A percentile compares a stretch with the other conserved stretches of the same genome.
phyloP scores from a whole-genome alignment of 2,113 vertebrate species.

The Odocoileus hemionus region DNA sequence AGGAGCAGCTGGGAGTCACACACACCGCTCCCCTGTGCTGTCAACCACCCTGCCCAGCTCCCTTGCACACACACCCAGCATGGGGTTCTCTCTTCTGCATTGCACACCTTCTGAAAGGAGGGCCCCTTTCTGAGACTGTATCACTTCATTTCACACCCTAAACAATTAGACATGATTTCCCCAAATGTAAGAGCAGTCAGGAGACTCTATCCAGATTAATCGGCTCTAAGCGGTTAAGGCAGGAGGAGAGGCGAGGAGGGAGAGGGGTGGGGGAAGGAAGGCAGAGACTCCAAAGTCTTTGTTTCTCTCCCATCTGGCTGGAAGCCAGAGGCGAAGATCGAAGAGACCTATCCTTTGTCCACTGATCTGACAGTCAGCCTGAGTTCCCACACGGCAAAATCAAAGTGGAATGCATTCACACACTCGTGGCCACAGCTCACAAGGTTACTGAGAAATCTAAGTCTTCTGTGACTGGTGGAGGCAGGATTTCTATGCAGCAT shows the following conservation, averaged over 20 bases:
- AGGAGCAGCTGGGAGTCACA: not conserved
- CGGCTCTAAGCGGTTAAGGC: not conserved
- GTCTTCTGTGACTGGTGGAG: not conserved
- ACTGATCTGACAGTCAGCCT: constrained; percentile 49
- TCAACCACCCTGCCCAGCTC: not conserved
- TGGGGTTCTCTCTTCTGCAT: not conserved
- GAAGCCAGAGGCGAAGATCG: constrained; percentile 50
- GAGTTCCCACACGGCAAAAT: not conserved
- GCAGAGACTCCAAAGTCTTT: constrained; percentile 37
- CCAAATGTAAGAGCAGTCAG: constrained; percentile 32
- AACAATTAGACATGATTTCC: not conserved
- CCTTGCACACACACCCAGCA: not conserved
- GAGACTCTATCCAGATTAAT: constrained; percentile 25
- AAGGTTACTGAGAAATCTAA: constrained; percentile 35
- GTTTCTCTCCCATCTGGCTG: constrained; percentile 66
- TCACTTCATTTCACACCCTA: rapidly evolving
- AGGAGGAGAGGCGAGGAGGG: not conserved
- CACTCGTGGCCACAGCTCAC: not conserved
- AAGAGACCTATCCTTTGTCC: constrained; percentile 57
- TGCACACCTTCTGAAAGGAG: not conserved
- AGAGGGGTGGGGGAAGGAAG: not conserved
- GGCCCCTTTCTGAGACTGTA: not conserved
- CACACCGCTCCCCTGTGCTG: rapidly evolving
- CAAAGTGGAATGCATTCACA: not conserved
- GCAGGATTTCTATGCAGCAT: constrained; percentile 27